Conservation (phyloP, 2,113 vertebrate species). For the Axis porcinus region DNA sequence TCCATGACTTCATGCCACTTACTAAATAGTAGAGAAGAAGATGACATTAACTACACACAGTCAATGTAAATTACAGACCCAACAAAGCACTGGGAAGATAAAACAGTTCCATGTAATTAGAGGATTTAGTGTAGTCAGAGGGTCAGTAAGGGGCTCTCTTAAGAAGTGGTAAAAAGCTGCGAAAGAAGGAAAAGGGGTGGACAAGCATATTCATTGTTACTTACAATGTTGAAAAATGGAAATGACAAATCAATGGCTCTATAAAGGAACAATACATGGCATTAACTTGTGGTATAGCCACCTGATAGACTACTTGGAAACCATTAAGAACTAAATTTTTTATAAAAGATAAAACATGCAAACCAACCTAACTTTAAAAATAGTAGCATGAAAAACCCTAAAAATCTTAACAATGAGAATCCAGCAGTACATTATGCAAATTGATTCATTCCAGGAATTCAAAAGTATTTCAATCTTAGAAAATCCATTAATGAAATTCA, state of each 20-base stretch:
- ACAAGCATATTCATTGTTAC: not conserved
- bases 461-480: constrained; percentile 55
- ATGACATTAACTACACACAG: not conserved
- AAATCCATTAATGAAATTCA: constrained; percentile 59
- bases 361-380: constrained; percentile 40
- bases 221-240: not conserved
- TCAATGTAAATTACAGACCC: not conserved
- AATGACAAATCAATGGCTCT: not conserved
- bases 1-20: not conserved
- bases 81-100: not conserved
- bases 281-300: not conserved
- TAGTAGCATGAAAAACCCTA: not conserved
- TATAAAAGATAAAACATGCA: not conserved
- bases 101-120: not conserved
- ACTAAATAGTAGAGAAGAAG: not conserved
- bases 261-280: not conserved
- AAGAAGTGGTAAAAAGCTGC: not conserved
- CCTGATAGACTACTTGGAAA: not conserved
- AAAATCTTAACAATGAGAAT: constrained; percentile 43
- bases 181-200: not conserved
- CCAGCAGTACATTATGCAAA: constrained; percentile 9
- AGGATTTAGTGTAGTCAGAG: not conserved
- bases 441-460: constrained; percentile 36
- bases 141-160: not conserved
- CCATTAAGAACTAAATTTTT: constrained; percentile 46